Evolutionary conservation across 2,797 vertebrate genomes (phyloP).

Genomic region (Chromis chromis): DNA sequence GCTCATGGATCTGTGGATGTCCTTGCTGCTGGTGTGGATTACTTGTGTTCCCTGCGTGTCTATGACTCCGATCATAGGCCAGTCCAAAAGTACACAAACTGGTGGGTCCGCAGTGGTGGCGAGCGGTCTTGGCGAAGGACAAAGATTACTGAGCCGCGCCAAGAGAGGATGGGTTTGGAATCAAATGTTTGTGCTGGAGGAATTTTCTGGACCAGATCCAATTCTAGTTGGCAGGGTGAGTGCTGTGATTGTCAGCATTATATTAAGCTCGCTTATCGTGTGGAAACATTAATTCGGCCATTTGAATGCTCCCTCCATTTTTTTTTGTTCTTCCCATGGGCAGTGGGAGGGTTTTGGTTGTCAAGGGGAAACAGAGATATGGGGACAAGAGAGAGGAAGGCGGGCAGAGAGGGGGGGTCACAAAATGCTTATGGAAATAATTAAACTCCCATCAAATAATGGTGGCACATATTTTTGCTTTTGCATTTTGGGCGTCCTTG

Average conservation of each 20-base stretch:
- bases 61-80: slow-evolving; percentile 86
- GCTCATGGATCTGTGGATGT: slow-evolving; percentile 92
- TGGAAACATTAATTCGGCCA: slow-evolving; percentile 85
- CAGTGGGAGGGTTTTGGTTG: slow-evolving; percentile 60
- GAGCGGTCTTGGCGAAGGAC: slow-evolving; percentile 89
- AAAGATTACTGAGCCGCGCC: slow-evolving; percentile 94
- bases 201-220: slow-evolving; percentile 99
- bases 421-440: slow-evolving; percentile 66
- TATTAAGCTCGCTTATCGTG: slow-evolving; percentile 86
- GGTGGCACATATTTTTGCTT: slow-evolving; percentile 22
- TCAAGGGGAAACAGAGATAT: slow-evolving; percentile 66
- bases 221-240: slow-evolving; percentile 99
- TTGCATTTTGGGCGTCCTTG: slow-evolving; percentile 51
- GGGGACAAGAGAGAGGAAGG: slow-evolving; percentile 42
- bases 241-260: slow-evolving; percentile 85
- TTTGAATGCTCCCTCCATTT: slow-evolving; percentile 74
- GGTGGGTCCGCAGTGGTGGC: slow-evolving; percentile 86
- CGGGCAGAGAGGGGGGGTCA: background rate
- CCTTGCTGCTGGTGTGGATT: slow-evolving; percentile 97
- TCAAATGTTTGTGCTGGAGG: slow-evolving; percentile 99
- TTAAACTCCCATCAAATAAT: slow-evolving; percentile 58
- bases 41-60: slow-evolving; percentile 89
- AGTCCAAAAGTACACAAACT: slow-evolving; percentile 86
- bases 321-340: slow-evolving; percentile 58
- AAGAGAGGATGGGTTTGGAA: slow-evolving; percentile 99